phyloP scores from a whole-genome alignment of 2,113 vertebrate species.

The Rhinogobius similis region DNA sequence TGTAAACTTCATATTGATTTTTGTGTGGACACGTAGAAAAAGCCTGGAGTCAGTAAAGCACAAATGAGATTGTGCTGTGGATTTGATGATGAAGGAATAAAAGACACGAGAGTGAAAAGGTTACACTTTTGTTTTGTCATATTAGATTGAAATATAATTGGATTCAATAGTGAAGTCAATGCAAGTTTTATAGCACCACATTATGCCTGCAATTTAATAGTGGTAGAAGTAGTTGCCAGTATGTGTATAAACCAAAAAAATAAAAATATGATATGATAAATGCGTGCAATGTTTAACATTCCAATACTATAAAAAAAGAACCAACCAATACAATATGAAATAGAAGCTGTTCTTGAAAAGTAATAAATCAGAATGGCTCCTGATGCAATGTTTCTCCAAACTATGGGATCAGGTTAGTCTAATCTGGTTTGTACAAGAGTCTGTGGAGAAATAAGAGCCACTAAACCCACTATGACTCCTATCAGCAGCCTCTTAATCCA shows the following conservation, averaged over 20 bases:
- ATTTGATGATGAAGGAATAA: background rate
- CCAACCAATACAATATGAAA: background rate
- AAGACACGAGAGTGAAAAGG: constrained; percentile 1
- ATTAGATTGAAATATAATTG: constrained; percentile 1
- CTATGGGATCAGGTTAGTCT: constrained; percentile 30
- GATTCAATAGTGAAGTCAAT: background rate
- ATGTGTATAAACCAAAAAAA: background rate
- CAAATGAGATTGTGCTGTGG: constrained; percentile 30
- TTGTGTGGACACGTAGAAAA: background rate
- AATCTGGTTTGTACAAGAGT: constrained; percentile 26
- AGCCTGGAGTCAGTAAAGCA: constrained; percentile 7
- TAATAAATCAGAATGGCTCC: constrained; percentile 47
- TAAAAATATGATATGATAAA: too few relatives aligned
- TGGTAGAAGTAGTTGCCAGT: background rate
- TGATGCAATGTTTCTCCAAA: constrained; percentile 18
- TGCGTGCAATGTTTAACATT: too few relatives aligned
- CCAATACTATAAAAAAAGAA: too few relatives aligned
- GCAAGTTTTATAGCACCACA: constrained; percentile 17
- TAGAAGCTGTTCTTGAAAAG: constrained; percentile 6
- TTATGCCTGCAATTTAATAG: background rate
- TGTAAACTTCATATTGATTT: constrained; percentile 6
- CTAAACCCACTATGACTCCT: background rate
- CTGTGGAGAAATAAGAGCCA: constrained; percentile 24
- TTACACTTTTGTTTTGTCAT: background rate
- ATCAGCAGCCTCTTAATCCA: constrained; percentile 33